These are phyloP conservation scores for Drosophila gunungcola DNA, from an alignment of 1,140 invertebrate species.

Conservation along the genomic window DNA sequence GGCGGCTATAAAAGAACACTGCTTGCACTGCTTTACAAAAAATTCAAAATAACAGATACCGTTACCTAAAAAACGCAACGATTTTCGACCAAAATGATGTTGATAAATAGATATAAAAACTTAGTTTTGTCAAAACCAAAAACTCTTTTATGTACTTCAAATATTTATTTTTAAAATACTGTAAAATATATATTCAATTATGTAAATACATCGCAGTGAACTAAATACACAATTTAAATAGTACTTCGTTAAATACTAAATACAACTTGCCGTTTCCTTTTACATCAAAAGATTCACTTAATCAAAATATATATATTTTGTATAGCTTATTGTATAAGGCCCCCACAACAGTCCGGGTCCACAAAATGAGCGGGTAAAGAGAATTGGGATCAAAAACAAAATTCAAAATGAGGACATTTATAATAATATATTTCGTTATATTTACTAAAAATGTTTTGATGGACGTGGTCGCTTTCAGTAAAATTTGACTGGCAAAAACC, in stretches of 20 bases:
- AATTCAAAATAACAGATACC: too few species aligned
- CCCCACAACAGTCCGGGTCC: constrained; percentile 43
- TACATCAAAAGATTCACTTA: constrained; percentile 65
- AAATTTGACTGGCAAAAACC: constrained; percentile 58
- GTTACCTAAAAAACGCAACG: too few species aligned
- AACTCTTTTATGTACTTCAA: constrained; percentile 27
- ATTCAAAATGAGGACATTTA: constrained; percentile 38
- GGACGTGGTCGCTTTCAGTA: constrained; percentile 62
- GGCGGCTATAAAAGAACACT: too few species aligned
- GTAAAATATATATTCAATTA: constrained; percentile 76
- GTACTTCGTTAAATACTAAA: constrained; percentile 71
- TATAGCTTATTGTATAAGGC: constrained; percentile 44
- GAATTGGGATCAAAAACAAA: constrained; percentile 27
- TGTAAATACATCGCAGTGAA: constrained; percentile 69
- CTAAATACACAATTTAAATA: constrained; percentile 71
- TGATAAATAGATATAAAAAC: too few species aligned
- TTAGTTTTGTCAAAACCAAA: neutral
- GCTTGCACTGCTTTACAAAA: too few species aligned
- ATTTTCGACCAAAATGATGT: too few species aligned
- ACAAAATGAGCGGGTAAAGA: constrained; percentile 43
- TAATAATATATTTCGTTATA: constrained; percentile 36
- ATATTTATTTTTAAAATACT: constrained; percentile 75
- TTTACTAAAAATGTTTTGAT: constrained; percentile 57
- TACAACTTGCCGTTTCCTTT: constrained; percentile 64
- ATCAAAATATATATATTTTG: constrained; percentile 42